Evolutionary conservation across 1,140 invertebrate species (phyloP).

Genomic region (Charaxes varanes): DNA sequence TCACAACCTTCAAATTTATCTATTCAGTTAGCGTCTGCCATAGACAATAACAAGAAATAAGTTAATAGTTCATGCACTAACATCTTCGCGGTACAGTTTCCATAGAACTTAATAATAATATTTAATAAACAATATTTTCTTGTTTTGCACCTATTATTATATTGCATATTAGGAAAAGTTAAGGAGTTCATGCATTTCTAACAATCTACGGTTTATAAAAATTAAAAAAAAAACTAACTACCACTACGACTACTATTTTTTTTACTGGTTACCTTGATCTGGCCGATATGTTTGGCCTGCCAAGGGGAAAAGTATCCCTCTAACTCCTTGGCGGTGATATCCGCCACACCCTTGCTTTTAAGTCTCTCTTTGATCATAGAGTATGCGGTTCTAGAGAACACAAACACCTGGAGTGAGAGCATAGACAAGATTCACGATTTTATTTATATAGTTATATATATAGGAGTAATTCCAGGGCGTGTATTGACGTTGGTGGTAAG

Average conservation of each 20-base stretch:
- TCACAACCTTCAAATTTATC: too few species aligned
- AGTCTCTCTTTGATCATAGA: conserved; percentile 86
- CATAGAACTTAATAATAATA: too few species aligned
- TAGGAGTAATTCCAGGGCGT: conserved; percentile 22
- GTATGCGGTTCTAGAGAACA: conserved; percentile 86
- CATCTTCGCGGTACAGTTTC: too few species aligned
- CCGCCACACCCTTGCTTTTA: conserved; percentile 82
- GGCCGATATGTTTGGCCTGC: conserved; percentile 89
- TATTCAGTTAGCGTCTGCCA: too few species aligned
- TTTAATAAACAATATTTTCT: too few species aligned
- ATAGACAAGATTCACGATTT: conserved; percentile 56
- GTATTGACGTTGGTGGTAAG: conserved; percentile 33
- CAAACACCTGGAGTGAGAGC: conserved; percentile 84
- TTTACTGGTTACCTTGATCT: conserved; percentile 83
- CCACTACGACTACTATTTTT: too few species aligned
- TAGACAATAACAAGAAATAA: too few species aligned
- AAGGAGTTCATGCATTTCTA: too few species aligned
- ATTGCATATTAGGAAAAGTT: too few species aligned
- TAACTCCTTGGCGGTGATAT: conserved; percentile 82
- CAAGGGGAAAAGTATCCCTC: conserved; percentile 87
- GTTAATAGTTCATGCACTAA: too few species aligned
- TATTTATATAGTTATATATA: conserved; percentile 17
- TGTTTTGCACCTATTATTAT: too few species aligned
- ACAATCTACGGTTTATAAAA: too few species aligned
- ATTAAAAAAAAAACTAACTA: conserved; percentile 1